Conservation (phyloP, 2,797 vertebrate genomes). For the Gastrophryne carolinensis region DNA sequence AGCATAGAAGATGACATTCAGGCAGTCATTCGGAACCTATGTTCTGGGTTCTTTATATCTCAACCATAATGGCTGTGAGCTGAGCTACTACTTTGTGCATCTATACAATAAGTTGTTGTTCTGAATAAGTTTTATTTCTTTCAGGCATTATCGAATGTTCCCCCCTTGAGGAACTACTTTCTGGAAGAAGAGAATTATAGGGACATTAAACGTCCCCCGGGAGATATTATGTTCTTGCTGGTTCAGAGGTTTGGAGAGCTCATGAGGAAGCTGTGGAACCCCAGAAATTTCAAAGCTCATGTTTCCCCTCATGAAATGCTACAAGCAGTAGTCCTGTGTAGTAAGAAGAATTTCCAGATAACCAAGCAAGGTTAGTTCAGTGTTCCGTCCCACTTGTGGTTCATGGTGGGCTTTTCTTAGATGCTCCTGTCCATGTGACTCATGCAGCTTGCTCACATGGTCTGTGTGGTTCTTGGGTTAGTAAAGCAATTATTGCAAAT, state of each 20-base stretch:
- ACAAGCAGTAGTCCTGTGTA: slow-evolving; percentile 95
- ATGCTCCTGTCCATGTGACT: no score
- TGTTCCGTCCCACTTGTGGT: no score
- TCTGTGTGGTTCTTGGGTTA: no score
- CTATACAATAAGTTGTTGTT: no score
- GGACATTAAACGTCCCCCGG: slow-evolving; percentile 85
- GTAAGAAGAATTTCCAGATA: slow-evolving; percentile 98
- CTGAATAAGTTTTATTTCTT: no score
- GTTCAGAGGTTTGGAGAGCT: slow-evolving; percentile 96
- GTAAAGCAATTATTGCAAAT: no score
- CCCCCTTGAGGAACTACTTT: slow-evolving; percentile 92
- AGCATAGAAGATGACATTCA: no score
- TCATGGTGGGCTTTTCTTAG: no score
- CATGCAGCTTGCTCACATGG: no score
- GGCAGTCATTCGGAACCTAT: no score
- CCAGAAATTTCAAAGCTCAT: slow-evolving; percentile 94
- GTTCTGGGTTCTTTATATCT: not conserved
- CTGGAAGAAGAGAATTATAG: slow-evolving; percentile 93
- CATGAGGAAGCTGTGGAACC: slow-evolving; percentile 97
- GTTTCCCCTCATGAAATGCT: slow-evolving; percentile 98
- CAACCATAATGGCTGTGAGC: no score
- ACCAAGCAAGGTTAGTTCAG: slow-evolving; percentile 87
- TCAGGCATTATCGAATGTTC: slow-evolving; percentile 92
- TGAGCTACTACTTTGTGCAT: no score
- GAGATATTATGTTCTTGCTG: slow-evolving; percentile 95